phyloP scores from a whole-genome alignment of 2,888 invertebrate genomes.

The Ariolimax columbianus region DNA sequence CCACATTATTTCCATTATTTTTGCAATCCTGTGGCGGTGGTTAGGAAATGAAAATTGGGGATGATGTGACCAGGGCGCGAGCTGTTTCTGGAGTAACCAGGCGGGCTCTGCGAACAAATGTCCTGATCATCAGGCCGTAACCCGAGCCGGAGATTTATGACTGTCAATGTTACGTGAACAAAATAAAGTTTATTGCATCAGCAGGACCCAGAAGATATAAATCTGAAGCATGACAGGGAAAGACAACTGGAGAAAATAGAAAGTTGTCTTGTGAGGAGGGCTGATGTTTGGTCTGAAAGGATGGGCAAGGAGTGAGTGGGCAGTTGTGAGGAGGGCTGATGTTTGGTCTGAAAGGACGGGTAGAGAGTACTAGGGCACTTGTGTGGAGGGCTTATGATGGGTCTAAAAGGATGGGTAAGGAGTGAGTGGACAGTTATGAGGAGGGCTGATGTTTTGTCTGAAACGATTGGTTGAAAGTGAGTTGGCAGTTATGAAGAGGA shows the following conservation, averaged over 20 bases:
- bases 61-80: neutral
- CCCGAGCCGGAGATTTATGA: conserved; percentile 26
- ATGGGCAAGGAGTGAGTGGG: neutral
- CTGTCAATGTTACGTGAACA: conserved; percentile 9
- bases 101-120: neutral
- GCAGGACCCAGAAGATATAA: neutral
- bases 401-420: too few relatives aligned
- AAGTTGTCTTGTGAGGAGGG: neutral
- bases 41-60: conserved; percentile 1
- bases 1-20: too few relatives aligned
- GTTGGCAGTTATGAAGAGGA: too few relatives aligned
- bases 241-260: neutral
- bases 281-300: neutral
- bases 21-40: too few relatives aligned
- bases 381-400: too few relatives aligned
- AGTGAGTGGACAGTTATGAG: too few relatives aligned
- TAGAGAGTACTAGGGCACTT: too few relatives aligned
- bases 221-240: neutral
- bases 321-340: too few relatives aligned
- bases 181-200: conserved; percentile 32
- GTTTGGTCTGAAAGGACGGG: too few relatives aligned
- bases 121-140: neutral
- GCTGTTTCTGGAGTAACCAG: neutral
- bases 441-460: too few relatives aligned
- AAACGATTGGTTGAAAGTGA: too few relatives aligned